phyloP scores from a whole-genome alignment of 2,888 invertebrate genomes.

The Thumatha senex region DNA sequence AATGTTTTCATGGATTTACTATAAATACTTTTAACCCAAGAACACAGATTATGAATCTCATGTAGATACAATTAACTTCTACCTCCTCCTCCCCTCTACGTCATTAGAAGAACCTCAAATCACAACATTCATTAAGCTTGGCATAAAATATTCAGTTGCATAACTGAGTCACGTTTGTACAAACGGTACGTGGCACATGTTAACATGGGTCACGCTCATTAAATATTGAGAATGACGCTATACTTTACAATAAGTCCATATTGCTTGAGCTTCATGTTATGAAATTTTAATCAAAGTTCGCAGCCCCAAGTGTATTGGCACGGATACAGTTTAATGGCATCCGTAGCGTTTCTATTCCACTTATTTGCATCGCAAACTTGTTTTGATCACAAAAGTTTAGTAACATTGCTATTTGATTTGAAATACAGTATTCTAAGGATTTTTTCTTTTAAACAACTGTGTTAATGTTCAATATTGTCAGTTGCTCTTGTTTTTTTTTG shows the following conservation, averaged over 20 bases:
- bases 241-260: conserved; percentile 68
- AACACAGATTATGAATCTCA: no score
- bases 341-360: conserved; percentile 51
- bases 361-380: conserved; percentile 50
- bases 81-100: no score
- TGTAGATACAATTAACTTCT: no score
- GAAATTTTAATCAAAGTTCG: conserved; percentile 80
- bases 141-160: conserved; percentile 36
- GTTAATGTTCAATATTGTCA: conserved; percentile 2
- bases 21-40: no score
- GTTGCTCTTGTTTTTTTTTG: not conserved
- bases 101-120: conserved; percentile 19
- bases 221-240: conserved; percentile 65
- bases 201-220: conserved; percentile 61
- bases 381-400: conserved; percentile 51
- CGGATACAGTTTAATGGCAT: conserved; percentile 59
- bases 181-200: conserved; percentile 44
- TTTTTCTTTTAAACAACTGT: conserved; percentile 12
- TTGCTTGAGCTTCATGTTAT: conserved; percentile 67
- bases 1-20: no score
- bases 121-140: conserved; percentile 31
- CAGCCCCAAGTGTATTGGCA: conserved; percentile 64
- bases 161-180: conserved; percentile 34
- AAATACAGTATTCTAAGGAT: conserved; percentile 19
- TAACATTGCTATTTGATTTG: conserved; percentile 38